Evolutionary conservation across 2,797 vertebrate genomes (phyloP).

Genomic region (Arremon brunneinucha): DNA sequence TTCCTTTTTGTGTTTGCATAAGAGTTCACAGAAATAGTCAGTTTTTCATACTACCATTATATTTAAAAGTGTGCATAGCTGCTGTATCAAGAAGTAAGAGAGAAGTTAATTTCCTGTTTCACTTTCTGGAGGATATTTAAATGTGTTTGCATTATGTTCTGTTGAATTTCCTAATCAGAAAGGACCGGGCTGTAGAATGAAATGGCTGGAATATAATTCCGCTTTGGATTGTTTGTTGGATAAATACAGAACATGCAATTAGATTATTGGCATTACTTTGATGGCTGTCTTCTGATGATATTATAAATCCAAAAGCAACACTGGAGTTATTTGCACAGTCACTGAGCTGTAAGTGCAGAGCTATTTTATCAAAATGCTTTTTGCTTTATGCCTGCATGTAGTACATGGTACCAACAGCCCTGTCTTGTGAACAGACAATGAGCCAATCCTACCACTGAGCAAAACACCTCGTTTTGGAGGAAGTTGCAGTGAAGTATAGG

Average conservation of each 20-base stretch:
- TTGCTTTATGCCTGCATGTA: neutral
- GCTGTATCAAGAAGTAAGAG: constrained; percentile 2
- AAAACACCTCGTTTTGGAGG: neutral
- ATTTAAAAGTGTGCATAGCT: constrained; percentile 15
- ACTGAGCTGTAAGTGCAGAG: neutral
- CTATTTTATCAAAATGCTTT: constrained; percentile 6
- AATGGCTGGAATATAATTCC: constrained; percentile 54
- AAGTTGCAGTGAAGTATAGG: neutral
- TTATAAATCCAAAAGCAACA: constrained; percentile 30
- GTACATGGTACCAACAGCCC: neutral
- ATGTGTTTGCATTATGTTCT: constrained; percentile 38
- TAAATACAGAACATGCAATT: constrained; percentile 46
- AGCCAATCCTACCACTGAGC: neutral
- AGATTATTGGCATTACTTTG: constrained; percentile 10
- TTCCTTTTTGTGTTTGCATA: neutral
- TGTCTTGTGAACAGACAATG: neutral
- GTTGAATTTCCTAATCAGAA: constrained; percentile 59
- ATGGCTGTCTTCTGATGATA: neutral
- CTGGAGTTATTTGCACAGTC: neutral
- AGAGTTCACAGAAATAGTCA: neutral
- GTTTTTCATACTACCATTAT: neutral
- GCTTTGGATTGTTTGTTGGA: constrained; percentile 56
- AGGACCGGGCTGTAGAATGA: constrained; percentile 13
- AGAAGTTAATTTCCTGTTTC: constrained; percentile 73
- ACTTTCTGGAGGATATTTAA: constrained; percentile 56